A percentile compares a stretch with the other conserved stretches of the same genome.
Evolutionary conservation across 2,888 invertebrate species (phyloP).

Genomic region (Heliconius erato): DNA sequence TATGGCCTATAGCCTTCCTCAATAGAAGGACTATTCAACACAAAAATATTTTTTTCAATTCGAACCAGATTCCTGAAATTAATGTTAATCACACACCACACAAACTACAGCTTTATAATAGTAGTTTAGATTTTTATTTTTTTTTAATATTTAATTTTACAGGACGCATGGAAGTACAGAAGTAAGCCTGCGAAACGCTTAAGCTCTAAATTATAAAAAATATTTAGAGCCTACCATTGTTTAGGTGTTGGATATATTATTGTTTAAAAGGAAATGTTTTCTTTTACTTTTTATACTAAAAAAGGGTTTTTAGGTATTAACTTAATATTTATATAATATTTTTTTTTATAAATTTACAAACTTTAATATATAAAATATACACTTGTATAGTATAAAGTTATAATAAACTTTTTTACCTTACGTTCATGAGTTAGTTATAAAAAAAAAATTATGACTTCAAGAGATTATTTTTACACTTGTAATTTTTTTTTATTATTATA

Average conservation of each 20-base stretch:
- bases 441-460: too few relatives aligned
- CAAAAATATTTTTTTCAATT: too few relatives aligned
- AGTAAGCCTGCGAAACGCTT: constrained; percentile 28
- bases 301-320: not conserved
- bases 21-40: too few relatives aligned
- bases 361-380: not conserved
- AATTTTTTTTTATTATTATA: too few relatives aligned
- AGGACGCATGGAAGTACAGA: constrained; percentile 39
- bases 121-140: not conserved
- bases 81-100: not conserved
- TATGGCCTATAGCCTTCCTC: too few relatives aligned
- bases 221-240: too few relatives aligned
- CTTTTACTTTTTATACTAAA: not conserved
- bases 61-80: constrained; percentile 48
- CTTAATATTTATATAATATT: not conserved
- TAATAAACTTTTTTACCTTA: too few relatives aligned
- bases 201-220: not conserved
- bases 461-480: too few relatives aligned
- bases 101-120: not conserved
- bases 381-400: too few relatives aligned
- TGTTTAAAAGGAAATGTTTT: not conserved
- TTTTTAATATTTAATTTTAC: not conserved
- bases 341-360: too few relatives aligned
- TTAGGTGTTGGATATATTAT: not conserved
- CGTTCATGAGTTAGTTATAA: too few relatives aligned